These are phyloP conservation scores for Apantesis nais DNA, from an alignment of 2,888 invertebrate genomes.

Conservation along the genomic window DNA sequence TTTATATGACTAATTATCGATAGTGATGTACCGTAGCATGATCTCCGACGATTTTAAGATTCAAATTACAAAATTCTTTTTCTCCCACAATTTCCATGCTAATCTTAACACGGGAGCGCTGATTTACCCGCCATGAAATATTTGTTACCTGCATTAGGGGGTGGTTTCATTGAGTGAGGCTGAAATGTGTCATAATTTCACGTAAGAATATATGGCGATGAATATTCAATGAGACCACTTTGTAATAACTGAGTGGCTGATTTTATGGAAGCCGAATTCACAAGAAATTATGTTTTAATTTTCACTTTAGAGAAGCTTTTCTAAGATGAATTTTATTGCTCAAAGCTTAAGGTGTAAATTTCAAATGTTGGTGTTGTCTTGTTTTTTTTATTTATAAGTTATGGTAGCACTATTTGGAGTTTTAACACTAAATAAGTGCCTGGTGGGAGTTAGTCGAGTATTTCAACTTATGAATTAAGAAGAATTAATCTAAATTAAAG, in stretches of 20 bases:
- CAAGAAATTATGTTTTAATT: neutral
- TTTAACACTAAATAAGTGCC: neutral
- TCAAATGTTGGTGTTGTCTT: neutral
- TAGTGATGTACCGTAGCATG: slow-evolving; percentile 39
- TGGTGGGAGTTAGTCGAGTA: neutral
- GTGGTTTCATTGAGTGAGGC: slow-evolving; percentile 22
- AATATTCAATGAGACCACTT: slow-evolving; percentile 8
- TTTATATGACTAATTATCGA: slow-evolving; percentile 33
- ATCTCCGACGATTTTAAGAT: slow-evolving; percentile 52
- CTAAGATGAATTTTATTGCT: neutral
- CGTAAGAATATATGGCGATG: slow-evolving; percentile 4
- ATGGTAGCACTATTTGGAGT: neutral
- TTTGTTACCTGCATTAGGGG: slow-evolving; percentile 59
- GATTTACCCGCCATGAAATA: slow-evolving; percentile 76
- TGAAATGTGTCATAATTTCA: slow-evolving; percentile 12
- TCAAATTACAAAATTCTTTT: slow-evolving; percentile 64
- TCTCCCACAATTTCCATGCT: slow-evolving; percentile 76
- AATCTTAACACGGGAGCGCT: slow-evolving; percentile 70
- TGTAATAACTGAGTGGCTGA: neutral
- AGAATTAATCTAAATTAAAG: too few species aligned
- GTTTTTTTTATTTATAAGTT: neutral
- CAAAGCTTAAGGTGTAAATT: neutral
- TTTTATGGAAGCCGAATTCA: neutral
- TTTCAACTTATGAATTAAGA: too few species aligned
- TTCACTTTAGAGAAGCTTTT: neutral